Evolutionary conservation across 2,888 invertebrate genomes (phyloP).

Genomic region (Watsonalla cultraria): DNA sequence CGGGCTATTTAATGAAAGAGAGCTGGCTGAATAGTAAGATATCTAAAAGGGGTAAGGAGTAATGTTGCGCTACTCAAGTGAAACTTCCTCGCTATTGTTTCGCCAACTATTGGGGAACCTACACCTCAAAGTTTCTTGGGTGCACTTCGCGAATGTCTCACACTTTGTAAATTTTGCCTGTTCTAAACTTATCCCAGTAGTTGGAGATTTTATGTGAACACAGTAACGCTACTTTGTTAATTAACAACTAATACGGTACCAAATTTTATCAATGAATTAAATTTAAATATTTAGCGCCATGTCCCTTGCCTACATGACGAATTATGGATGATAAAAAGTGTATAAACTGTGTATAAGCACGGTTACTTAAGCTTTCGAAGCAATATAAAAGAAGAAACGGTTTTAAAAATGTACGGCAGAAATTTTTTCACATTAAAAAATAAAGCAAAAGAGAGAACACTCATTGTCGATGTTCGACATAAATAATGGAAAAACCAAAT

Average conservation of each 20-base stretch:
- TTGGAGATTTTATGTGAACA: conserved; percentile 25
- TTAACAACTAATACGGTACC: conserved; percentile 5
- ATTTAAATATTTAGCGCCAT: too few relatives aligned
- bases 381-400: too few relatives aligned
- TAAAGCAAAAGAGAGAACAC: too few relatives aligned
- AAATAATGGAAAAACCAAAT: too few relatives aligned
- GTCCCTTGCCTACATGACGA: too few relatives aligned
- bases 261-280: conserved; percentile 7
- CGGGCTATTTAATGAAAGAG: conserved; percentile 34
- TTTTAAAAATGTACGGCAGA: too few relatives aligned
- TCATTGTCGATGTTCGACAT: too few relatives aligned
- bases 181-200: conserved; percentile 37
- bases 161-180: conserved; percentile 49
- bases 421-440: too few relatives aligned
- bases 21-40: background rate
- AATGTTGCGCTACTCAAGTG: conserved; percentile 24
- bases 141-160: conserved; percentile 50
- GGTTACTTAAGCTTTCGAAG: too few relatives aligned
- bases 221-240: conserved; percentile 14
- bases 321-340: too few relatives aligned
- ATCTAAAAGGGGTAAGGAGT: conserved; percentile 6
- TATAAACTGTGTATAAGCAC: too few relatives aligned
- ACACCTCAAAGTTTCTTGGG: conserved; percentile 42
- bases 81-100: conserved; percentile 59
- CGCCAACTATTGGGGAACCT: conserved; percentile 37